Evolutionary conservation across 2,113 vertebrate species (phyloP).

Genomic region (Halichoeres trimaculatus): DNA sequence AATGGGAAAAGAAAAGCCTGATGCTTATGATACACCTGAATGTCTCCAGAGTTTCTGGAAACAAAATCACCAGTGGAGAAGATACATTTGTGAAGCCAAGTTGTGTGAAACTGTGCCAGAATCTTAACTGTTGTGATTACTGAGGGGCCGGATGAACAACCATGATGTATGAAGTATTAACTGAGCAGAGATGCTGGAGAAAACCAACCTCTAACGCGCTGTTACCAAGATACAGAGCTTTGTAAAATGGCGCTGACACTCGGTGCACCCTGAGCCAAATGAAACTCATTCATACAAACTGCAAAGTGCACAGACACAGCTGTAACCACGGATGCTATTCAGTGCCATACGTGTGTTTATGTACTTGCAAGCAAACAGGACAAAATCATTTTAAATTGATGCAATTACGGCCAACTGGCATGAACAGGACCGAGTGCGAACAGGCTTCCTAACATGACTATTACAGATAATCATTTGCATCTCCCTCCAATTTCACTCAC

Average conservation of each 20-base stretch:
- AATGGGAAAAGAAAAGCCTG: too few species aligned
- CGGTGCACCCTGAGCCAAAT: conserved; percentile 13
- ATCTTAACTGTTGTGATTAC: not conserved
- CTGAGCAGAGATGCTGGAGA: not conserved
- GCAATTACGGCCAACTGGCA: not conserved
- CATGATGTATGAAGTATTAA: not conserved
- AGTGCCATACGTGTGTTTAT: conserved; percentile 12
- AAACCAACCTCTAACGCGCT: not conserved
- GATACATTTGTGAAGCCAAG: not conserved
- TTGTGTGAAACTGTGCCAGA: not conserved
- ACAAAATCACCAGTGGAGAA: not conserved
- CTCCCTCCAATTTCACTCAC: not conserved
- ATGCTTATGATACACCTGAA: too few species aligned
- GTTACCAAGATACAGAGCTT: conserved; percentile 16
- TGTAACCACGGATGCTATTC: conserved; percentile 4
- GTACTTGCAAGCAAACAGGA: not conserved
- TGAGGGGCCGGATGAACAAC: not conserved
- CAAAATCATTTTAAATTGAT: not conserved
- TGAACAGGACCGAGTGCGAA: not conserved
- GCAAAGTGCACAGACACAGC: not conserved
- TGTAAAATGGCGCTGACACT: not conserved
- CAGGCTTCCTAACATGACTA: conserved; percentile 9
- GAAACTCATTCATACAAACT: not conserved
- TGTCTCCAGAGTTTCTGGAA: too few species aligned
- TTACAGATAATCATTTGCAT: conserved; percentile 10